Evolutionary conservation across 2,113 vertebrate species (phyloP), one percentile per base, ranked within the genome.

Genomic region (Amazona guildingii): DNA sequence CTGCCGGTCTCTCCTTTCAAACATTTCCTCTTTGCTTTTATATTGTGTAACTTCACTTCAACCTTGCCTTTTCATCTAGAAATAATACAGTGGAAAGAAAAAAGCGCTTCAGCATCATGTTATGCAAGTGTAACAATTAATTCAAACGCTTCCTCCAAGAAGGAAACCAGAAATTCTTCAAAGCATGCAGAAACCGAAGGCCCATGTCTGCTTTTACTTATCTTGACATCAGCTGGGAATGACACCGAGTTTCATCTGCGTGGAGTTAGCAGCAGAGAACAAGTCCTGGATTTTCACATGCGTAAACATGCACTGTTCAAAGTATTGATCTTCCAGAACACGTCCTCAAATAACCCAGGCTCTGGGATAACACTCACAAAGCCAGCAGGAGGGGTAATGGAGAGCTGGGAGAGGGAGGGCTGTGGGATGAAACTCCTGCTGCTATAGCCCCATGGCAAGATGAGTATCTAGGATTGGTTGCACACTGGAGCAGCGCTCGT

Each of bases 151-250:
- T n/a, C 16, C 62, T 93, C 48, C 57, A 18, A 2, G 31, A 88
- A 82, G 20, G 25, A 94, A 86, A 88, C 31, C 18, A 81, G 57
- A 92, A 90, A 57, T 88, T 78, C 59, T 67, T 69, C 27, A 52
- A 46, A 88, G 33, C 33, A 33, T 44, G 44, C 48, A 88, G 90
- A 82, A 92, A 57, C 16, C 13, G 73, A 79, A 46, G 23, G 31
- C n/a, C 83, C 43, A 83, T 52, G 19, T 86, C 86, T 96, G 85
- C 76, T 96, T 95, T 94, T 70, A 81, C 69, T 95, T 94, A 90
- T 6, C 15, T 35, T 79, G 76, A 64, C 74, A 64, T 88, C 29
- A 57, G 24, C 61, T 62, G 72, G 64, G 51, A 96, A 68, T 14
- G 17, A 76, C 33, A 88, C 46, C 39, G 7, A 86, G 18, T 79